Conservation (phyloP, 2,797 vertebrate genomes). For the Cuculus canorus region DNA sequence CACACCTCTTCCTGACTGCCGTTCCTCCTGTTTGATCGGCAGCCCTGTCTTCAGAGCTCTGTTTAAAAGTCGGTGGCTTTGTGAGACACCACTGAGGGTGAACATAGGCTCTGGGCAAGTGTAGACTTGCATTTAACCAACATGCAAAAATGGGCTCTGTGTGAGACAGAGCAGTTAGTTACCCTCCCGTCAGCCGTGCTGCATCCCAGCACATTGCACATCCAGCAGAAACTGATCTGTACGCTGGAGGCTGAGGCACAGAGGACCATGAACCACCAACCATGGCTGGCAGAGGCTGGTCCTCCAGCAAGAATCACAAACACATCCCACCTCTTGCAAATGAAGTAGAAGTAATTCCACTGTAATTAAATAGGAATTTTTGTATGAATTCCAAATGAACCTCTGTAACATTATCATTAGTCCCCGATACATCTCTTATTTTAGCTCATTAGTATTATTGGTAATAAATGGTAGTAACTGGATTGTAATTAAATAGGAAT, state of each 20-base stretch:
- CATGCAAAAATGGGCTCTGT: fast-evolving
- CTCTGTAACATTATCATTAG: constrained; percentile 72
- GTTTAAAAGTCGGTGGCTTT: not conserved
- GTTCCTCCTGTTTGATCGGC: not conserved
- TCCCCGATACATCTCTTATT: constrained; percentile 67
- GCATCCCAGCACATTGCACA: not conserved
- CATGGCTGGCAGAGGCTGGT: not conserved
- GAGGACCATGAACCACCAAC: not conserved
- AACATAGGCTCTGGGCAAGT: not conserved
- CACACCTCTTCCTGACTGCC: not conserved
- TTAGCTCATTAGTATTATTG: constrained; percentile 73
- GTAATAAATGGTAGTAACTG: constrained; percentile 73
- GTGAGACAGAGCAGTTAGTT: not conserved
- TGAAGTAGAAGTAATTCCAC: constrained; percentile 47
- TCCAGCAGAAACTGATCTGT: not conserved
- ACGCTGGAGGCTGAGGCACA: not conserved
- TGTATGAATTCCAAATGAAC: constrained; percentile 70
- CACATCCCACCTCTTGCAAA: not conserved
- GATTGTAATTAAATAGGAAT: constrained; percentile 77
- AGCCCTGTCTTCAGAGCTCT: not conserved
- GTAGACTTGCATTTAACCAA: fast-evolving
- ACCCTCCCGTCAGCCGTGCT: not conserved
- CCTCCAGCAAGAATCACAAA: constrained; percentile 21
- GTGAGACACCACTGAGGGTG: not conserved
- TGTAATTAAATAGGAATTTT: constrained; percentile 67